Evolutionary conservation across 2,113 vertebrate genomes (phyloP).

Genomic region (Platichthys flesus): DNA sequence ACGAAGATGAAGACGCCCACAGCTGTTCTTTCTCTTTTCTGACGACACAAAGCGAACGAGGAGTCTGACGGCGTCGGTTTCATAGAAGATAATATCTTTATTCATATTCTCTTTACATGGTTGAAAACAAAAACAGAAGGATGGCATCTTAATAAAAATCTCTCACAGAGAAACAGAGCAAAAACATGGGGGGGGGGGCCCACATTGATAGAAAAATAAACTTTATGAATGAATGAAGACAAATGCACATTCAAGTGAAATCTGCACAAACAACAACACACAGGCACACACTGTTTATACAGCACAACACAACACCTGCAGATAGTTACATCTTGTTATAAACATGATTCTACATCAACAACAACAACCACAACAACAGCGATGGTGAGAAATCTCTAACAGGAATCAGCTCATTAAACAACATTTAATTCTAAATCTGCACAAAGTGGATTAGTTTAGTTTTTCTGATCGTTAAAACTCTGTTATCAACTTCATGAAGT

Average conservation of each 20-base stretch:
- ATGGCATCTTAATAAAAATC: conserved; percentile 65
- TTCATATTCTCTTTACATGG: conserved; percentile 82
- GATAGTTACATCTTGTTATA: background rate
- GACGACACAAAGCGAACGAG: background rate
- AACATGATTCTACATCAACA: conserved; percentile 9
- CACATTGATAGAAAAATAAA: conserved; percentile 74
- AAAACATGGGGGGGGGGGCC: conserved; percentile 56
- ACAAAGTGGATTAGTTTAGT: background rate
- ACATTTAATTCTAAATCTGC: background rate
- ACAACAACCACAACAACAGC: background rate
- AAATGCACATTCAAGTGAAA: conserved; percentile 66
- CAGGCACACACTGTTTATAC: conserved; percentile 7
- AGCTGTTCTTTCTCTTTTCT: background rate
- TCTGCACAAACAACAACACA: conserved; percentile 40
- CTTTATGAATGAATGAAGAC: conserved; percentile 41
- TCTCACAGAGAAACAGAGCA: conserved; percentile 81
- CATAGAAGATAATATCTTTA: conserved; percentile 71
- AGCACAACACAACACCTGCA: conserved; percentile 22
- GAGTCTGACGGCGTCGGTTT: background rate
- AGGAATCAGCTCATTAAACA: no score
- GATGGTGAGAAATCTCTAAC: background rate
- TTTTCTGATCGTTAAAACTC: no score
- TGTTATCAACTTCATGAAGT: background rate
- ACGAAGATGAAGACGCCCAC: no score
- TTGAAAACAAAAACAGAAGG: conserved; percentile 51